Conservation (phyloP, 2,888 invertebrate species). For the Gibbula magus region DNA sequence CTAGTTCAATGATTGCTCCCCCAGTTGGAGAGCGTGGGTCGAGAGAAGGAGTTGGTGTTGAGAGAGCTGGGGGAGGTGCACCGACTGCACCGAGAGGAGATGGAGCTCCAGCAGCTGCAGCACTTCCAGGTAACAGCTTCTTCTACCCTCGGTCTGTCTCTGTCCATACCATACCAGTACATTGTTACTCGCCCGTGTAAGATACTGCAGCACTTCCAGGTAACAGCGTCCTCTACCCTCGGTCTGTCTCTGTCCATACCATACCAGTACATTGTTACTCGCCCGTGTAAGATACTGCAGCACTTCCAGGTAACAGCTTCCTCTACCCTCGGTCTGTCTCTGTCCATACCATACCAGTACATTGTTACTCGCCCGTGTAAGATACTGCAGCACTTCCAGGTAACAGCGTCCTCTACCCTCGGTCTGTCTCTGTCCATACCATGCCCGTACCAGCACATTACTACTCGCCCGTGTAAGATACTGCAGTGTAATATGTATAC, state of each 20-base stretch:
- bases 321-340: background rate
- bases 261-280: background rate
- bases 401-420: no score
- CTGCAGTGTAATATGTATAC: no score
- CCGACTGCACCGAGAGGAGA: slow-evolving; percentile 67
- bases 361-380: no score
- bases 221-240: background rate
- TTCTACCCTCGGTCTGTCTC: no score
- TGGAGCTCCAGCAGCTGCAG: slow-evolving; percentile 71
- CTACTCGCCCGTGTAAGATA: no score
- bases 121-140: slow-evolving; percentile 68
- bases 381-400: slow-evolving; percentile 10
- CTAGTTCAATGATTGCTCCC: background rate
- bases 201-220: background rate
- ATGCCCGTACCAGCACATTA: no score
- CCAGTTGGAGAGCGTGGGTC: slow-evolving; percentile 65
- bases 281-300: background rate
- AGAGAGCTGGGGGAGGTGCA: slow-evolving; percentile 64
- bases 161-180: no score
- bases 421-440: no score
- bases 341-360: no score
- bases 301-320: background rate
- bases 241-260: background rate
- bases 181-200: background rate
- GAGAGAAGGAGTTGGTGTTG: slow-evolving; percentile 64